These are phyloP conservation scores for Anadara kagoshimensis DNA, from an alignment of 1,140 invertebrate genomes.

Conservation along the genomic window DNA sequence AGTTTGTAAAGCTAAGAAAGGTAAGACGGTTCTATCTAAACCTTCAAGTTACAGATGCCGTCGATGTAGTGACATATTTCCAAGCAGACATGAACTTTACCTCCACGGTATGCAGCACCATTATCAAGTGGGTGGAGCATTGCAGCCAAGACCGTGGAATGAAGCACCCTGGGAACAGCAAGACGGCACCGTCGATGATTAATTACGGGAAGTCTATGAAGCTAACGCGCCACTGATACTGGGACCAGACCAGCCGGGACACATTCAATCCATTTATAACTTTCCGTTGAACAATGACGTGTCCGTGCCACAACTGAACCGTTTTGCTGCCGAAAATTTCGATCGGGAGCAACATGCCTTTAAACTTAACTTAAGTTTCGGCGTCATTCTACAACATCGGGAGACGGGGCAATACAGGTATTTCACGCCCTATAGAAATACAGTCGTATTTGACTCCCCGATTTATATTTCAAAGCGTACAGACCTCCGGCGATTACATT, in stretches of 20 bases:
- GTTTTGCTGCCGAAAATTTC: constrained; percentile 7
- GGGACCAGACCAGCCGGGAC: not conserved
- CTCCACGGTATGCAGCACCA: too few relatives aligned
- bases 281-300: constrained; percentile 24
- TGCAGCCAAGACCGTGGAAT: not conserved
- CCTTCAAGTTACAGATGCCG: not conserved
- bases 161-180: not conserved
- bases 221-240: constrained; percentile 20
- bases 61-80: not conserved
- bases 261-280: constrained; percentile 16
- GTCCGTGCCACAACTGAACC: constrained; percentile 8
- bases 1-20: too few relatives aligned
- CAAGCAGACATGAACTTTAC: too few relatives aligned
- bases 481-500: constrained; percentile 4
- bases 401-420: constrained; percentile 32
- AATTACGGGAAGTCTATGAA: constrained; percentile 17
- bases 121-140: too few relatives aligned
- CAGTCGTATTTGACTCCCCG: constrained; percentile 12
- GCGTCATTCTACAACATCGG: constrained; percentile 6
- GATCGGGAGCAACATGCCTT: constrained; percentile 23
- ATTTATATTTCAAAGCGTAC: constrained; percentile 19
- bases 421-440: constrained; percentile 11
- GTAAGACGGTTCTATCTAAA: too few relatives aligned
- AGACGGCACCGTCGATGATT: not conserved
- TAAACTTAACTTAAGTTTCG: constrained; percentile 21